Evolutionary conservation across 2,797 vertebrate species (phyloP), one percentile per base, ranked within the genome.

Genomic region (Chaenodraco wilsoni): DNA sequence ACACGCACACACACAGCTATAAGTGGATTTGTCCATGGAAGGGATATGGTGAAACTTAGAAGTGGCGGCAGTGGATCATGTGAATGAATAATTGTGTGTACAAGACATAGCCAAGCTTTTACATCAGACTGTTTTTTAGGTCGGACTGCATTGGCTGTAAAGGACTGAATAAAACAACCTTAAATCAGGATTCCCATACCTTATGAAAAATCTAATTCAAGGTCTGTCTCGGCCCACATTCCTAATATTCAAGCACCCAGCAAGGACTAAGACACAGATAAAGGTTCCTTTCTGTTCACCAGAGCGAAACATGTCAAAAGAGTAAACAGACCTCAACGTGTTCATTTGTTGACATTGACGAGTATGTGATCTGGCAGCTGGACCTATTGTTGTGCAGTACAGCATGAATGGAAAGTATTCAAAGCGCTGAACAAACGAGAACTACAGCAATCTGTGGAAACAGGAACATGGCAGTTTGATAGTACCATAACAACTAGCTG

Each of bases 21-120:
- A 77, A 87, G 72, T 80, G 73, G 87, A 84, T 88, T 88, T 83
- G 50, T 51, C 43, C 56, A 31, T 33, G 45, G 59, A 45, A 40
- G 46, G 58, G 62, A 61, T 62, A 61, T 52, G 54, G 51, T 49
- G 54, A 65, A 72, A 69, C 64, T 72, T 3, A 1, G 65, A 65
- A 80, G 78, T 41, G 51, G 49, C 68, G 67, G 64, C 52, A 78
- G 43, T 78, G 67, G 59, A 81, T 83, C 71, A 76, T 63, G 71
- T 77, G 46, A 76, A 65, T 52, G 43, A 19, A 57, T 45, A 52
- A 41, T 17, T 70, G 48, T 5, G 21, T 54, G 46, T 49, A 12
- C 1, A 21, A 21, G 7, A 71, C 21, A 40, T 52, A 43, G 48
- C 14, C 43, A n/a, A 46, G 55, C 17, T 51, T 37, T 50, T 31